Percentiles rank a stretch among this genome's conserved stretches.
phyloP scores from a whole-genome alignment of 2,888 invertebrate species.

The Harpalus rufipes region DNA sequence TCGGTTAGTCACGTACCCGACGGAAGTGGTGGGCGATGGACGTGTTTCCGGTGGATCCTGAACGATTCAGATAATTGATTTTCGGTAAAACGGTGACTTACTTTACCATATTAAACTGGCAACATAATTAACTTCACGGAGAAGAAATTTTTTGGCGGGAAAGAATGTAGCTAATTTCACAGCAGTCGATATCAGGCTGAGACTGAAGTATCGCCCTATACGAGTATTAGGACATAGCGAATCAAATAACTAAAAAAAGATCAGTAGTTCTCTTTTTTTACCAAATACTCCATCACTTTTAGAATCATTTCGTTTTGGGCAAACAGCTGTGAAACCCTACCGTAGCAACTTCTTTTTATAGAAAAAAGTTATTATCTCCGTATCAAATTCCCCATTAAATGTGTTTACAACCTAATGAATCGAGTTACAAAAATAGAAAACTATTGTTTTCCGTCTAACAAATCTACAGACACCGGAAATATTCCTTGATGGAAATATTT shows the following conservation, averaged over 20 bases:
- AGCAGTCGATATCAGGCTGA: too few species aligned
- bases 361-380: conserved; percentile 50
- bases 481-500: conserved; percentile 31
- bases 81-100: neutral
- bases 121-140: neutral
- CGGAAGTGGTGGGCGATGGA: conserved; percentile 1
- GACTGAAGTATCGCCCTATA: too few species aligned
- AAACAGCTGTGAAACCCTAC: neutral
- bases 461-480: conserved; percentile 42
- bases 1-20: neutral
- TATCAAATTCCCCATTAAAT: conserved; percentile 50
- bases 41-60: neutral
- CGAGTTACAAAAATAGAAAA: conserved; percentile 56
- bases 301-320: neutral
- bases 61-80: neutral
- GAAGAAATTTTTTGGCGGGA: neutral
- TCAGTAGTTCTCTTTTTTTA: too few species aligned
- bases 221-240: too few species aligned
- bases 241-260: too few species aligned
- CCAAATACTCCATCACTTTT: too few species aligned
- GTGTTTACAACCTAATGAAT: conserved; percentile 57
- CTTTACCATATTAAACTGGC: neutral
- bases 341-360: conserved; percentile 18
- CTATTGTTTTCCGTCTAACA: conserved; percentile 45
- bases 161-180: neutral